phyloP scores from a whole-genome alignment of 2,113 vertebrate genomes.

The Zapus hudsonius region DNA sequence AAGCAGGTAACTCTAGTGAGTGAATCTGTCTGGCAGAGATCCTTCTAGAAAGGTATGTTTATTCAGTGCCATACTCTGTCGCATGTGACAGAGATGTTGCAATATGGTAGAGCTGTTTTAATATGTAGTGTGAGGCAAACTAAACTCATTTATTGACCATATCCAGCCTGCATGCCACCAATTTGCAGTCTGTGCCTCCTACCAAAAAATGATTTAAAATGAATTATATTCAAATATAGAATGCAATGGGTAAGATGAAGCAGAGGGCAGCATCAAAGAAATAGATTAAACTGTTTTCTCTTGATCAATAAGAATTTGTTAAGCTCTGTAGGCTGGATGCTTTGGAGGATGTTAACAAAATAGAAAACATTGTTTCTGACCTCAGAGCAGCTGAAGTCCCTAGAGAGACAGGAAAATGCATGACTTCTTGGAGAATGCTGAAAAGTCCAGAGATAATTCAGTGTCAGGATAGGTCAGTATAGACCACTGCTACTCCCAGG shows the following conservation, averaged over 20 bases:
- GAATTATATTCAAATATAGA: constrained; percentile 23
- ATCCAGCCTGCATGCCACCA: background rate
- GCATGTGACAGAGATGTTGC: background rate
- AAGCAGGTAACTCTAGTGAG: background rate
- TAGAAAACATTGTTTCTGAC: constrained; percentile 15
- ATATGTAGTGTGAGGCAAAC: background rate
- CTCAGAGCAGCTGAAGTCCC: background rate
- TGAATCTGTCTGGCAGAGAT: background rate
- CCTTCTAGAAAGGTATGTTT: background rate
- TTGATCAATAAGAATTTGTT: constrained; percentile 34
- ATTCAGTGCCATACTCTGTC: too few relatives aligned
- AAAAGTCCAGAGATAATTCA: background rate
- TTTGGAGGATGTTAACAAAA: constrained; percentile 17
- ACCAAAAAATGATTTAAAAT: background rate
- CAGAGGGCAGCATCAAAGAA: background rate
- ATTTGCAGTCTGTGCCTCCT: background rate
- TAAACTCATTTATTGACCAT: background rate
- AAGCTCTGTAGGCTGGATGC: background rate
- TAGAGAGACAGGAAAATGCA: background rate
- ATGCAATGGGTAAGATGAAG: background rate
- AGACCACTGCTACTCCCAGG: background rate
- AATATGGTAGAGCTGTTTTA: background rate
- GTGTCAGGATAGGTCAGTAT: background rate
- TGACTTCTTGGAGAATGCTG: background rate
- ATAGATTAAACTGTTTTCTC: background rate